These are phyloP conservation scores for Microcebus jonahi DNA, from an alignment of 2,113 vertebrate genomes.

Conservation along the genomic window DNA sequence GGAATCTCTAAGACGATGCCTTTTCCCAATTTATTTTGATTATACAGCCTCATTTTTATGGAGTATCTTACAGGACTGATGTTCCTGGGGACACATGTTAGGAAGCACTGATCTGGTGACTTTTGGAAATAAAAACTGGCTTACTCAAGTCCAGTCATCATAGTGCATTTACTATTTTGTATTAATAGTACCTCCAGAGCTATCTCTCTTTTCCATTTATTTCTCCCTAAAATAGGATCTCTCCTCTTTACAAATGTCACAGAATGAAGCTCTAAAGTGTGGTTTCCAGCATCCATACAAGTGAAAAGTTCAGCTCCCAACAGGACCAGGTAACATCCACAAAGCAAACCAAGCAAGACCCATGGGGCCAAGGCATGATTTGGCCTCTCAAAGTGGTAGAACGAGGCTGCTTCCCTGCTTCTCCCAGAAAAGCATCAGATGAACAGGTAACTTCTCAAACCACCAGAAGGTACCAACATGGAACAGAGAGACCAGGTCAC, in stretches of 20 bases:
- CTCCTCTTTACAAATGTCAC: constrained; percentile 42
- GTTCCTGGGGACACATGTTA: not conserved
- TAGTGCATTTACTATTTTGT: not conserved
- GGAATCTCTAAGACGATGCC: not conserved
- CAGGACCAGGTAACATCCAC: not conserved
- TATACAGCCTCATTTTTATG: not conserved
- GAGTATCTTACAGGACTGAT: not conserved
- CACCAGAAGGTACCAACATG: not conserved
- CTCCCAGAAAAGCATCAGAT: not conserved
- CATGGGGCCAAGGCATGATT: not conserved
- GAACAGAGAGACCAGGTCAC: not conserved
- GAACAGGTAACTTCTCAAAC: not conserved
- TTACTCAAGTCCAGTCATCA: not conserved
- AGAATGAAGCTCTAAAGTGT: not conserved
- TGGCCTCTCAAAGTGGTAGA: not conserved
- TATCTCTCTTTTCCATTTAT: constrained; percentile 7
- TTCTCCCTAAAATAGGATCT: constrained; percentile 37
- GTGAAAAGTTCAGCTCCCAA: constrained; percentile 62
- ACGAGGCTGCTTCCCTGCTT: not conserved
- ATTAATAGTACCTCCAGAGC: not conserved
- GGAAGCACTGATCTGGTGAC: not conserved
- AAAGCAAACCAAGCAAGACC: constrained; percentile 16
- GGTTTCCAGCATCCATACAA: constrained; percentile 21
- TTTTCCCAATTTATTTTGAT: not conserved
- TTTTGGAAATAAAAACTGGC: not conserved